Evolutionary conservation across 2,113 vertebrate species (phyloP).

Genomic region (Zosterops pallidus): DNA sequence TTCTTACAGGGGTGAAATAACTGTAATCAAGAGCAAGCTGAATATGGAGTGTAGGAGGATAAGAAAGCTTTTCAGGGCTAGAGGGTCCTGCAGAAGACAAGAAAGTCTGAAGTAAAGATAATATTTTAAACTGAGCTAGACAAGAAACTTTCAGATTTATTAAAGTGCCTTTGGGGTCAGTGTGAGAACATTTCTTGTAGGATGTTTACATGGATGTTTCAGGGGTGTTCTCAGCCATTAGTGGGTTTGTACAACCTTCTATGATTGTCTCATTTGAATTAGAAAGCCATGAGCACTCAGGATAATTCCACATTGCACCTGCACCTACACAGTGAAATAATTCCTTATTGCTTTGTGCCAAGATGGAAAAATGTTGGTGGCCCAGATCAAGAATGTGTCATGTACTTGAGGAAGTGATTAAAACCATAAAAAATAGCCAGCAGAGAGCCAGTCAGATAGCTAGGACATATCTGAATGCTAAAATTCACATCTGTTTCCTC

Average conservation of each 20-base stretch:
- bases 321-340: conserved; percentile 22
- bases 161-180: background rate
- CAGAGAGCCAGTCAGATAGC: background rate
- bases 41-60: conserved; percentile 39
- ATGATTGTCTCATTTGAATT: background rate
- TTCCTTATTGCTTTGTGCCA: background rate
- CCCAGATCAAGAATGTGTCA: conserved; percentile 6
- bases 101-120: conserved; percentile 8
- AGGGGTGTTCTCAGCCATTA: background rate
- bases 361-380: conserved; percentile 7
- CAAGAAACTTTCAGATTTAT: background rate
- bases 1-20: conserved; percentile 48
- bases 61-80: conserved; percentile 28
- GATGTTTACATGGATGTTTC: background rate
- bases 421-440: background rate
- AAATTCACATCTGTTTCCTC: conserved; percentile 29
- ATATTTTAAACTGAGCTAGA: conserved; percentile 13
- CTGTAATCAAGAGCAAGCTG: conserved; percentile 50
- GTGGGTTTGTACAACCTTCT: background rate
- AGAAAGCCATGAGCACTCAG: background rate
- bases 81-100: conserved; percentile 33
- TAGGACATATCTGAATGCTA: background rate
- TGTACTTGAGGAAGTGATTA: conserved; percentile 5
- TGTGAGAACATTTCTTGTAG: background rate
- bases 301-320: conserved; percentile 19